A percentile compares a stretch with the other conserved stretches of the same genome.
These are phyloP conservation scores for Drosophila recens DNA, from an alignment of 2,888 invertebrate genomes.

Conservation along the genomic window DNA sequence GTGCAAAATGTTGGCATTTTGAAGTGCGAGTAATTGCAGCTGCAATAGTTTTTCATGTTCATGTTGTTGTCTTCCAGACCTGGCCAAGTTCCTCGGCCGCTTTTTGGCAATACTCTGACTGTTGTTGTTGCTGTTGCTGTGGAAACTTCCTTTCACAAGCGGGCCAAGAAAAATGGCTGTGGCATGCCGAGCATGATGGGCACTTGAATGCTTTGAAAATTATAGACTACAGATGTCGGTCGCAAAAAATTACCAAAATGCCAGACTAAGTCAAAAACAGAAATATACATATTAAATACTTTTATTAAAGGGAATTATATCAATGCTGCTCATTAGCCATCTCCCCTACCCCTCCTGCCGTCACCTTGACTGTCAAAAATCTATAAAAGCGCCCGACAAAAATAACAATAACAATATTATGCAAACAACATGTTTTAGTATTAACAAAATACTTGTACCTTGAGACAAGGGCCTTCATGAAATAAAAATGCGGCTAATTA, in stretches of 20 bases:
- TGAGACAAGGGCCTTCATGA: constrained; percentile 72
- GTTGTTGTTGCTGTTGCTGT: constrained; percentile 16
- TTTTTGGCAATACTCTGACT: constrained; percentile 64
- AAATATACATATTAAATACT: constrained; percentile 13
- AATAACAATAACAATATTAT: constrained; percentile 48
- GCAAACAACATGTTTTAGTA: constrained; percentile 64
- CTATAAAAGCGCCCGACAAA: constrained; percentile 30
- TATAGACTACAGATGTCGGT: constrained; percentile 74
- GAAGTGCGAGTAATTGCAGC: constrained; percentile 81
- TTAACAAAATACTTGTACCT: constrained; percentile 59
- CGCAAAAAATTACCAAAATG: constrained; percentile 44
- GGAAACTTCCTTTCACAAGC: constrained; percentile 72
- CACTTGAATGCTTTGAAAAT: constrained; percentile 73
- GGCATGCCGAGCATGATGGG: constrained; percentile 68
- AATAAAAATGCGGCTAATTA: constrained; percentile 73
- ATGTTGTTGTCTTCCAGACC: constrained; percentile 57
- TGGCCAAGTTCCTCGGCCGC: constrained; percentile 61
- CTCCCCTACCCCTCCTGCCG: background rate
- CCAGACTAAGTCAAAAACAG: constrained; percentile 31
- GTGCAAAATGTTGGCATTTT: constrained; percentile 77
- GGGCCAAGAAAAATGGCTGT: constrained; percentile 67
- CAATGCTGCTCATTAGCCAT: constrained; percentile 15
- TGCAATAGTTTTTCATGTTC: constrained; percentile 80
- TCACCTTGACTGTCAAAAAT: constrained; percentile 66
- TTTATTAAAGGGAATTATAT: constrained; percentile 30